Evolutionary conservation across 2,888 invertebrate species (phyloP).

Genomic region (Allygus modestus): DNA sequence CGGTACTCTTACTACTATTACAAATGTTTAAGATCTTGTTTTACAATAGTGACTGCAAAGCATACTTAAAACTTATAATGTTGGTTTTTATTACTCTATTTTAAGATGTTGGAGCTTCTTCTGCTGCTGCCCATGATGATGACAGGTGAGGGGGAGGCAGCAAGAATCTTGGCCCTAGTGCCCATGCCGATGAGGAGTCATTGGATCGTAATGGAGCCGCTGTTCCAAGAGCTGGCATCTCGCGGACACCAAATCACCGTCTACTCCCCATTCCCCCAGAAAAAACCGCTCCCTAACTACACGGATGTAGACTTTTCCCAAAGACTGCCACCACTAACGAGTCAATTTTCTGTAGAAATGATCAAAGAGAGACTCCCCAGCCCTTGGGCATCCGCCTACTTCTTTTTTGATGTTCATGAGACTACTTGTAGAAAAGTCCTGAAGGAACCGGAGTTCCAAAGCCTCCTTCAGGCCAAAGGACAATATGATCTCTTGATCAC

Average conservation of each 20-base stretch:
- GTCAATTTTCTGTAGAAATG: constrained; percentile 50
- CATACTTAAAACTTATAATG: too few species aligned
- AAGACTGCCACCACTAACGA: constrained; percentile 60
- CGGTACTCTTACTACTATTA: too few species aligned
- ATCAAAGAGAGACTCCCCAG: constrained; percentile 37
- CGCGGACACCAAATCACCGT: constrained; percentile 74
- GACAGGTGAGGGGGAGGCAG: background rate
- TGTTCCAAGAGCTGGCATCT: constrained; percentile 72
- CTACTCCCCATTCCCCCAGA: constrained; percentile 73
- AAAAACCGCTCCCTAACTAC: constrained; percentile 73
- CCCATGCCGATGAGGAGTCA: constrained; percentile 59
- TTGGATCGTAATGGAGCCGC: constrained; percentile 68
- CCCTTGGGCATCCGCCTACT: background rate
- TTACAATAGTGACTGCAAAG: too few species aligned
- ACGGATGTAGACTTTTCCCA: constrained; percentile 71
- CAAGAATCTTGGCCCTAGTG: constrained; percentile 49
- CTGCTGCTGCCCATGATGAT: background rate
- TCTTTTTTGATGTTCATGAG: constrained; percentile 6
- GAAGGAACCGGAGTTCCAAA: constrained; percentile 19
- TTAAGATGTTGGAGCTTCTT: background rate
- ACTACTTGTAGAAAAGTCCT: constrained; percentile 37
- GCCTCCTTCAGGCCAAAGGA: constrained; percentile 29
- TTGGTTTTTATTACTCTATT: too few species aligned
- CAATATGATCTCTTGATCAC: constrained; percentile 69
- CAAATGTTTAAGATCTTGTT: too few species aligned